Evolutionary conservation across 2,113 vertebrate species (phyloP).

Genomic region (Sapajus apella): DNA sequence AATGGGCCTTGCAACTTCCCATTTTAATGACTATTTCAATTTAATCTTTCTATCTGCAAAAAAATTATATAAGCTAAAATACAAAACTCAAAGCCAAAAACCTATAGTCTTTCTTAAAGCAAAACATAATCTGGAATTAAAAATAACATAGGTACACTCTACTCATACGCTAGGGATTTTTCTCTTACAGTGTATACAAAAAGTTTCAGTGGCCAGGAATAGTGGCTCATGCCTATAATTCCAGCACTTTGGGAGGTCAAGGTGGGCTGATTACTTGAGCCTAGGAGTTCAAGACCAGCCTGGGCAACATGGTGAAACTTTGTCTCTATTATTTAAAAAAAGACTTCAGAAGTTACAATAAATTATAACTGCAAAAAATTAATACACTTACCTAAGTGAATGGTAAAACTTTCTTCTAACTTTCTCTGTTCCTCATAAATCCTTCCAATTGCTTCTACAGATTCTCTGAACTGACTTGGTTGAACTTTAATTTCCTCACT

Average conservation of each 20-base stretch:
- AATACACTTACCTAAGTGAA: slow-evolving; percentile 92
- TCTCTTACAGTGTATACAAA: background rate
- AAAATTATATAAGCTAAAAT: background rate
- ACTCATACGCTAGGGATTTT: background rate
- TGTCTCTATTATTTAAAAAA: background rate
- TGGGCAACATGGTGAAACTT: no score
- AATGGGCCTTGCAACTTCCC: background rate
- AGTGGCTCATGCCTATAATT: no score
- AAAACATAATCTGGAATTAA: background rate
- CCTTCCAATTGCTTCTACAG: slow-evolving; percentile 87
- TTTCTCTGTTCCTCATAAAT: slow-evolving; percentile 95
- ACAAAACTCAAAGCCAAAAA: background rate
- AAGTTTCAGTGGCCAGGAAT: background rate
- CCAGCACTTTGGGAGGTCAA: no score
- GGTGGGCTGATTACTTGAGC: no score
- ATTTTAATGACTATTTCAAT: background rate
- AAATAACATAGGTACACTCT: background rate
- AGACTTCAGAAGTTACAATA: background rate
- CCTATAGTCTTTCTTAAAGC: background rate
- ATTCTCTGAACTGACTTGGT: slow-evolving; percentile 90
- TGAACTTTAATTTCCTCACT: slow-evolving; percentile 98
- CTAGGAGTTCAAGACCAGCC: no score
- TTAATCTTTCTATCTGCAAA: background rate
- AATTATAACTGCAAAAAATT: background rate
- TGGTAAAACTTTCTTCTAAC: slow-evolving; percentile 98